phyloP scores from a whole-genome alignment of 2,113 vertebrate species.

The Raja brachyura region DNA sequence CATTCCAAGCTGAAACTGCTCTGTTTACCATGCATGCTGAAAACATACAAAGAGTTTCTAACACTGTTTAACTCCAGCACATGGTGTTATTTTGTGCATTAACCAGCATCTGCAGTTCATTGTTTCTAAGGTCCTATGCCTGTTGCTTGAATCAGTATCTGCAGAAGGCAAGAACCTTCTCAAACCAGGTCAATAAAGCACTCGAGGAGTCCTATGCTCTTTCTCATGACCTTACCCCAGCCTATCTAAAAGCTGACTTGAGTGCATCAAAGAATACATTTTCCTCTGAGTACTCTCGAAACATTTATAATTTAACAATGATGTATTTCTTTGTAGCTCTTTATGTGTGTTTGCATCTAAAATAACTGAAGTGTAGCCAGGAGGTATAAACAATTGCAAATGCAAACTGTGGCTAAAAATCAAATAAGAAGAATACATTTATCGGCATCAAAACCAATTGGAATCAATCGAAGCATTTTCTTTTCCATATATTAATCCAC shows the following conservation, averaged over 20 bases:
- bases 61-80: background rate
- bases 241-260: background rate
- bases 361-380: background rate
- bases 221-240: background rate
- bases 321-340: background rate
- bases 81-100: too few relatives aligned
- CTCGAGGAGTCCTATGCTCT: background rate
- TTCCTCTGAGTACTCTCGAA: background rate
- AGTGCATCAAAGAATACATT: background rate
- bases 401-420: background rate
- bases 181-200: background rate
- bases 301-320: background rate
- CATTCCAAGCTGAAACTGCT: background rate
- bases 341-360: background rate
- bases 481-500: background rate
- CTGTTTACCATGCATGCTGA: background rate
- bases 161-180: background rate
- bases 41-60: background rate
- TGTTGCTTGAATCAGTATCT: background rate
- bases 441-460: background rate
- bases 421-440: background rate
- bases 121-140: too few relatives aligned
- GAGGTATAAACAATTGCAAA: background rate
- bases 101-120: too few relatives aligned
- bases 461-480: background rate